Percentiles rank a stretch among this genome's conserved stretches.
phyloP scores from a whole-genome alignment of 2,888 invertebrate genomes.

The Psylliodes chrysocephalus region DNA sequence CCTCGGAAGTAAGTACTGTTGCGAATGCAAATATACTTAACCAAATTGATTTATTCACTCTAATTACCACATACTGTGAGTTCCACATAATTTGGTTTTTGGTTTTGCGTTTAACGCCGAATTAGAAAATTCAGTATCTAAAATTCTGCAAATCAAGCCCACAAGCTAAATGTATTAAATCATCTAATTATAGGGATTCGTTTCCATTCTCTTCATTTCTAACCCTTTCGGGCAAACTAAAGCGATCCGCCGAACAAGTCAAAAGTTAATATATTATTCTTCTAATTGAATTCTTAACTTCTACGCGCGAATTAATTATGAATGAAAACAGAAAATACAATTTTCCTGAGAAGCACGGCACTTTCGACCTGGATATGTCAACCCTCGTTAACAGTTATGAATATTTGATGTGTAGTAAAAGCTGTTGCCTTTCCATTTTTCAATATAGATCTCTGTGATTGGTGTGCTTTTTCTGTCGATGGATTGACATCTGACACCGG shows the following conservation, averaged over 20 bases:
- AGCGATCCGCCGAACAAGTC: not conserved
- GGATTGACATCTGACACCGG: constrained; percentile 2
- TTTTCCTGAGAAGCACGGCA: not conserved
- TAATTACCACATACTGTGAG: no score
- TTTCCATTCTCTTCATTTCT: not conserved
- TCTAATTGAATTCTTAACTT: constrained; percentile 2
- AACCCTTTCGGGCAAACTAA: not conserved
- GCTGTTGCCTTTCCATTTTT: constrained; percentile 27
- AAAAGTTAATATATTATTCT: constrained; percentile 4
- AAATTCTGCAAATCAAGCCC: not conserved
- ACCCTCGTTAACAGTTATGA: constrained; percentile 34
- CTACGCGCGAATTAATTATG: constrained; percentile 1
- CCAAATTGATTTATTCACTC: no score
- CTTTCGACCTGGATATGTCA: constrained; percentile 32
- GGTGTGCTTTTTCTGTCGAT: not conserved
- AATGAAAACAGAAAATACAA: constrained; percentile 10
- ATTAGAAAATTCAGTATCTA: no score
- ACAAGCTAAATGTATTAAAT: not conserved
- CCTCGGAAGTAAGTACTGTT: no score
- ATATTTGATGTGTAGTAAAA: constrained; percentile 34
- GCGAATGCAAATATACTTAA: no score
- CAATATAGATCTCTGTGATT: constrained; percentile 23
- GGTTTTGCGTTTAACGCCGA: no score
- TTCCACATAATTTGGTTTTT: no score
- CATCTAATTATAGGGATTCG: not conserved